phyloP scores from a whole-genome alignment of 2,113 vertebrate species.

The Petrocephalus zakoni region DNA sequence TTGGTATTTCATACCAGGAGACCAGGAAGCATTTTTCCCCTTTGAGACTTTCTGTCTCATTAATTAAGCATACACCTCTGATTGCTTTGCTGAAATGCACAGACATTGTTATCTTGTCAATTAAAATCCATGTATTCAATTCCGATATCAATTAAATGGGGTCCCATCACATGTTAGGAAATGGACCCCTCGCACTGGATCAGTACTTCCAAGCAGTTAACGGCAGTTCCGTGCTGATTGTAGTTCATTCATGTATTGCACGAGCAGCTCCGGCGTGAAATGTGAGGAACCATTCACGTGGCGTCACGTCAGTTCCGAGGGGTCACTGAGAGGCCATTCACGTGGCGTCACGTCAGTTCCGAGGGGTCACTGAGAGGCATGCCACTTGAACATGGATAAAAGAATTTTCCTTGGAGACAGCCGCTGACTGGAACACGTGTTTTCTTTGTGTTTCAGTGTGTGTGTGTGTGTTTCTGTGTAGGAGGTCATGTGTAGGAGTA shows the following conservation, averaged over 20 bases:
- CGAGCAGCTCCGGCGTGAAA: background rate
- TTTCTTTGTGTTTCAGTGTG: background rate
- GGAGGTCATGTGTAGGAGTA: no score
- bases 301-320: background rate
- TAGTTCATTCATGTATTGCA: background rate
- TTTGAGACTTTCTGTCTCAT: slow-evolving; percentile 22
- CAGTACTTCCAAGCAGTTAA: background rate
- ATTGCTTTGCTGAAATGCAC: slow-evolving; percentile 28
- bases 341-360: background rate
- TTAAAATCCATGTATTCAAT: slow-evolving; percentile 23
- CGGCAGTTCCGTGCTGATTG: no score
- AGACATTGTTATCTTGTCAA: slow-evolving; percentile 23
- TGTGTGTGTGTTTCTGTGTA: no score
- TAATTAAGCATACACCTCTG: slow-evolving; percentile 28
- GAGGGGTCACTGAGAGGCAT: background rate
- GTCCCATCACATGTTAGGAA: slow-evolving; percentile 5
- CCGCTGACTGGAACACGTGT: background rate
- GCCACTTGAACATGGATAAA: background rate
- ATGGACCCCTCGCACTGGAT: background rate
- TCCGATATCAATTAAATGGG: slow-evolving; percentile 25
- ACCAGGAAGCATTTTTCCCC: slow-evolving; percentile 16
- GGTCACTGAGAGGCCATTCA: background rate
- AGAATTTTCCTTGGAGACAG: background rate
- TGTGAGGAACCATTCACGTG: background rate
- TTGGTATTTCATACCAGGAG: slow-evolving; percentile 26